phyloP scores from a whole-genome alignment of 1,140 invertebrate species.

The Periplaneta americana region DNA sequence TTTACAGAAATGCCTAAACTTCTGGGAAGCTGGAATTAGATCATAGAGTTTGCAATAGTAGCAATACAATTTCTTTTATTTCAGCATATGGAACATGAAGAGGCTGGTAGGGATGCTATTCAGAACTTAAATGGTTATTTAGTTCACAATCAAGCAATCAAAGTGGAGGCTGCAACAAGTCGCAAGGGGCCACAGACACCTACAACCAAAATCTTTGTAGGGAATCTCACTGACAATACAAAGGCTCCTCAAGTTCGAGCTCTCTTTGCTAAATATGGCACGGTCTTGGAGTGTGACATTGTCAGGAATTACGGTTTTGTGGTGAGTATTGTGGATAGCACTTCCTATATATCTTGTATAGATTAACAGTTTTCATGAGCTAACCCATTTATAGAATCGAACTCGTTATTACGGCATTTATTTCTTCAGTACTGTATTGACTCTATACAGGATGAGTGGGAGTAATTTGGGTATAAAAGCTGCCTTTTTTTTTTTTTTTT shows the following conservation, averaged over 20 bases:
- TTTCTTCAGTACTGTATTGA: no score
- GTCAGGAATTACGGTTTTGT: conserved; percentile 90
- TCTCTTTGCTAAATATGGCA: conserved; percentile 82
- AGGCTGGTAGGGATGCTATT: conserved; percentile 85
- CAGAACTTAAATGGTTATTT: conserved; percentile 84
- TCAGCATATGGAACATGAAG: conserved; percentile 89
- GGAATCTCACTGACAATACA: conserved; percentile 83
- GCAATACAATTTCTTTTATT: no score
- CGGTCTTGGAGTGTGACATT: conserved; percentile 86
- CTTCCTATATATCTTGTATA: no score
- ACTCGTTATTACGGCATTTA: no score
- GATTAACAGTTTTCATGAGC: no score
- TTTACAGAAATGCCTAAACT: no score
- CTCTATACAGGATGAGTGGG: no score
- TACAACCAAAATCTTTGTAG: conserved; percentile 86
- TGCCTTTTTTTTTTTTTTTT: no score
- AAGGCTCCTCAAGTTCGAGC: conserved; percentile 80
- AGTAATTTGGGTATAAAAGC: no score
- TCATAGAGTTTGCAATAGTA: no score
- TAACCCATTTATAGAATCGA: no score
- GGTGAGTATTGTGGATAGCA: conserved; percentile 27
- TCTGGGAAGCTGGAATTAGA: no score
- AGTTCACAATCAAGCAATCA: conserved; percentile 82
- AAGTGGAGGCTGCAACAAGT: conserved; percentile 86
- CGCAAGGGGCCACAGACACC: conserved; percentile 77